Conservation (phyloP, 2,113 vertebrate species). For the Pelodiscus sinensis region DNA sequence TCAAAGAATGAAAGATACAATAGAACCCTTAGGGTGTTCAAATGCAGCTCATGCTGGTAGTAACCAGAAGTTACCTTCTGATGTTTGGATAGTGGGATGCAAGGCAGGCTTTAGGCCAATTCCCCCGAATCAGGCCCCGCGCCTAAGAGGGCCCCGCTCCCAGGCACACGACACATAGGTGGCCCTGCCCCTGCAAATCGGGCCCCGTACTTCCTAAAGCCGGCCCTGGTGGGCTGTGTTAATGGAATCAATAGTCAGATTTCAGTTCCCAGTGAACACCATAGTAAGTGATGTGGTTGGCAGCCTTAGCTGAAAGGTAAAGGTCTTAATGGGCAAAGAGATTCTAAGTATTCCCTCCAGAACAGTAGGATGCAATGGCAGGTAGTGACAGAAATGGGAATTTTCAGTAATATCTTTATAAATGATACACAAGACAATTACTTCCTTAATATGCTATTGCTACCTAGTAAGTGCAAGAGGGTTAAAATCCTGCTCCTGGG, state of each 20-base stretch:
- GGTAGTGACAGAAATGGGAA: neutral
- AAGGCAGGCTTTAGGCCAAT: too few species aligned
- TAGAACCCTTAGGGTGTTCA: neutral
- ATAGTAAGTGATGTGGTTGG: neutral
- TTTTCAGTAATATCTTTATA: neutral
- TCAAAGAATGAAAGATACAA: neutral
- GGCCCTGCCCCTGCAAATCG: too few species aligned
- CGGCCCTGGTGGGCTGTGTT: neutral
- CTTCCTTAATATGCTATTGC: neutral
- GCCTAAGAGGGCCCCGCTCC: too few species aligned
- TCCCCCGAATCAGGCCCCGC: too few species aligned
- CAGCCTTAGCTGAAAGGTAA: neutral
- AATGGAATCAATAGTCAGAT: neutral
- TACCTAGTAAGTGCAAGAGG: neutral
- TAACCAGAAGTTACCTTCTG: neutral
- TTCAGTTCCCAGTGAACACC: neutral
- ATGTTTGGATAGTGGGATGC: neutral
- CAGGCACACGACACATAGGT: too few species aligned
- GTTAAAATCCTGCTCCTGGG: neutral
- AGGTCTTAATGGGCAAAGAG: neutral
- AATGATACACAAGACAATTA: neutral
- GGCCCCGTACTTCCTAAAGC: too few species aligned
- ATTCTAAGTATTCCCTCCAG: rapidly evolving
- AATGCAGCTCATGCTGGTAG: neutral
- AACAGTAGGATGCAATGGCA: neutral